phyloP scores from a whole-genome alignment of 2,888 invertebrate genomes.

The Criorhina ranunculi region DNA sequence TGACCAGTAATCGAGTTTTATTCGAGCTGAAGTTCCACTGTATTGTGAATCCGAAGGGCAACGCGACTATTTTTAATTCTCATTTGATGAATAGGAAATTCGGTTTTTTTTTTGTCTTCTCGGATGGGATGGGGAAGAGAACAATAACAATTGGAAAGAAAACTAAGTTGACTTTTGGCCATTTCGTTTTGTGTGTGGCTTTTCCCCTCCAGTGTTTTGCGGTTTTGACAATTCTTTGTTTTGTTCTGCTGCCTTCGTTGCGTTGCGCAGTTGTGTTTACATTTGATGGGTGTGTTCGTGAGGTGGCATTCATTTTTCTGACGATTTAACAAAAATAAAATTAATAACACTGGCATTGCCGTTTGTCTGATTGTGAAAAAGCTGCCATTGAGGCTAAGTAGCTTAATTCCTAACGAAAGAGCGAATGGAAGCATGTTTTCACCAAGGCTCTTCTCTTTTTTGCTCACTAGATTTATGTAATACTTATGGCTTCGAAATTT shows the following conservation, averaged over 20 bases:
- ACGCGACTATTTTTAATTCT: conserved; percentile 39
- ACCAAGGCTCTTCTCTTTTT: no score
- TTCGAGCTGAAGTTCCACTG: conserved; percentile 20
- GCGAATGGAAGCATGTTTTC: no score
- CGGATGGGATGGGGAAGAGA: conserved; percentile 2
- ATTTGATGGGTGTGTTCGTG: neutral
- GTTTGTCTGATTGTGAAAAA: no score
- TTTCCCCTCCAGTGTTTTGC: conserved; percentile 4
- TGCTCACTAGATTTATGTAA: no score
- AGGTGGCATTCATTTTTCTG: no score
- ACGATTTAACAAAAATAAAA: no score
- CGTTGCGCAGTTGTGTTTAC: neutral
- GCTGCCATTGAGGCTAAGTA: no score
- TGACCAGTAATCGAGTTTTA: neutral
- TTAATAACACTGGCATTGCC: no score
- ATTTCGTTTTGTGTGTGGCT: conserved; percentile 20
- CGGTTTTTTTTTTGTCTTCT: conserved; percentile 19
- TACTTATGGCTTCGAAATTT: no score
- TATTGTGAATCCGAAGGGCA: conserved; percentile 27
- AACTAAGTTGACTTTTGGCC: conserved; percentile 39
- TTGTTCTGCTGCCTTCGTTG: conserved; percentile 7
- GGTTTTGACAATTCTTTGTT: conserved; percentile 31
- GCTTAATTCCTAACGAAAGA: no score
- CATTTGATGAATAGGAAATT: conserved; percentile 6
- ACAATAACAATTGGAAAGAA: conserved; percentile 17